Evolutionary conservation across 2,888 invertebrate genomes (phyloP).

Genomic region (Phania funesta): DNA sequence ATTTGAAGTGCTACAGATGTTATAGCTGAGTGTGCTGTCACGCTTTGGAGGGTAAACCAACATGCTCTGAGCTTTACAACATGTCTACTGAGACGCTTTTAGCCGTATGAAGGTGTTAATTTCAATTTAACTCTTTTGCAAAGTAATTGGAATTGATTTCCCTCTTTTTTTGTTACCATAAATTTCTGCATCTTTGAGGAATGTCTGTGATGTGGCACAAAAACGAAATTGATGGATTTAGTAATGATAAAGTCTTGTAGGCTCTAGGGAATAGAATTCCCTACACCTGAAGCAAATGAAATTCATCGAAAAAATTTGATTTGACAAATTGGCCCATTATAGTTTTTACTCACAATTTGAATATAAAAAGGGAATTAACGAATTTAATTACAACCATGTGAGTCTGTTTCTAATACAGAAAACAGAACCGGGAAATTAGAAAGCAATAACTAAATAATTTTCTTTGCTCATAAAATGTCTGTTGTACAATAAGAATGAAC

Average conservation of each 20-base stretch:
- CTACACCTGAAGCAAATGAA: neutral
- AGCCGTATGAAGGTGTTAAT: slow-evolving; percentile 71
- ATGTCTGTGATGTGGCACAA: neutral
- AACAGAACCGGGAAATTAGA: too few relatives aligned
- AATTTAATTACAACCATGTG: too few relatives aligned
- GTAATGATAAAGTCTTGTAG: neutral
- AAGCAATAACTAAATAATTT: too few relatives aligned
- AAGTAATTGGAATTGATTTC: slow-evolving; percentile 69
- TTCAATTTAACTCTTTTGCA: slow-evolving; percentile 68
- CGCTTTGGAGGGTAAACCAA: slow-evolving; percentile 28
- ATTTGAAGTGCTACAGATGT: slow-evolving; percentile 35
- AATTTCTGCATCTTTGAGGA: slow-evolving; percentile 7
- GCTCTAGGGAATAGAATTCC: neutral
- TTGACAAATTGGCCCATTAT: too few relatives aligned
- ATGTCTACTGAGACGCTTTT: slow-evolving; percentile 67
- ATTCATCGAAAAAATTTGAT: neutral
- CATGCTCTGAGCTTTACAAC: slow-evolving; percentile 36
- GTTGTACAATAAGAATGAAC: too few relatives aligned
- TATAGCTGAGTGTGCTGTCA: slow-evolving; percentile 1
- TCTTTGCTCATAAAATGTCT: too few relatives aligned
- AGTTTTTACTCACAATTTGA: too few relatives aligned
- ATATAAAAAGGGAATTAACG: too few relatives aligned
- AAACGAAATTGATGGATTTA: neutral
- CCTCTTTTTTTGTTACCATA: neutral
- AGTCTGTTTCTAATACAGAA: too few relatives aligned